phyloP scores from a whole-genome alignment of 2,888 invertebrate species.

The Oxyteleia sp. region DNA sequence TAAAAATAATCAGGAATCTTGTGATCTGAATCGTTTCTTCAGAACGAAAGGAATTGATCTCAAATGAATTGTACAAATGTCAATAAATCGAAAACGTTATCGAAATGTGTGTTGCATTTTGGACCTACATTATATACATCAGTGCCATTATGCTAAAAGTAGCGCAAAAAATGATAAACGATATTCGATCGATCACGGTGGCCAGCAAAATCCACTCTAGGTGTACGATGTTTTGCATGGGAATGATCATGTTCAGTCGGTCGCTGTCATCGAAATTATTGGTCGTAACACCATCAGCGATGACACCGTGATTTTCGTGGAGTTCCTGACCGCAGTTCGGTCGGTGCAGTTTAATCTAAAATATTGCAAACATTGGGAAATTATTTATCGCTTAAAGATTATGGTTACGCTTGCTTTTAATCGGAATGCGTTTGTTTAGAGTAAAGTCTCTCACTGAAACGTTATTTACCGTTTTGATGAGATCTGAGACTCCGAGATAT shows the following conservation, averaged over 20 bases:
- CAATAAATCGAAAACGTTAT: constrained; percentile 27
- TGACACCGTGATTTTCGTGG: constrained; percentile 77
- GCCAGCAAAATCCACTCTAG: constrained; percentile 91
- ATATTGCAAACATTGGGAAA: constrained; percentile 6
- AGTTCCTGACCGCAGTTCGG: constrained; percentile 81
- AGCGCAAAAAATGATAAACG: constrained; percentile 89
- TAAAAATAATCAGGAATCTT: constrained; percentile 27
- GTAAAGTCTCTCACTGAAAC: constrained; percentile 4
- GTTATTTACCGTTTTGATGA: constrained; percentile 86
- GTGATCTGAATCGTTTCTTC: constrained; percentile 24
- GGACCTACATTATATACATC: constrained; percentile 84
- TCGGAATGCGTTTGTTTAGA: neutral
- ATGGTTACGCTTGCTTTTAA: too few species aligned
- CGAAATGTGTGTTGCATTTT: neutral
- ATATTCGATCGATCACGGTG: constrained; percentile 90
- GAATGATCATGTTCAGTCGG: constrained; percentile 78
- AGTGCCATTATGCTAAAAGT: constrained; percentile 89
- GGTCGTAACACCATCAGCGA: constrained; percentile 76
- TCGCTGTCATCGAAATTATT: constrained; percentile 79
- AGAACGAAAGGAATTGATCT: constrained; percentile 40
- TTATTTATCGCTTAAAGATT: constrained; percentile 4
- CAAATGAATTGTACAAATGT: constrained; percentile 31
- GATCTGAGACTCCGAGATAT: constrained; percentile 86
- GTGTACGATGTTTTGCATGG: constrained; percentile 85
- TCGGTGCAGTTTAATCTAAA: constrained; percentile 80